These are phyloP conservation scores for Steinernema carpocapsae DNA, from an alignment of 2,888 invertebrate species.

Conservation along the genomic window DNA sequence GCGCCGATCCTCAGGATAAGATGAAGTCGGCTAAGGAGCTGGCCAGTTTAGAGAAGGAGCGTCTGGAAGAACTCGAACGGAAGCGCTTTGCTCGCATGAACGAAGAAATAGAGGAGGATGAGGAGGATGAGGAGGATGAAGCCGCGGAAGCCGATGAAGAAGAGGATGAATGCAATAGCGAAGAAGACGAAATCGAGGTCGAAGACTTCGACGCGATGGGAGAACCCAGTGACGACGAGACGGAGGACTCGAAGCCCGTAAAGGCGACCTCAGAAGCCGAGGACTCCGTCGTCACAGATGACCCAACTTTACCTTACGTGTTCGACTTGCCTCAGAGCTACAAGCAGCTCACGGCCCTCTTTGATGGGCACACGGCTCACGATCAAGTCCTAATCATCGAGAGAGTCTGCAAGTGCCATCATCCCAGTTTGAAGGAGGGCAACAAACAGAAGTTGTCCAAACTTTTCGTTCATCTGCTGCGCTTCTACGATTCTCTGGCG, in stretches of 20 bases:
- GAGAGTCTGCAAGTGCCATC: conserved; percentile 84
- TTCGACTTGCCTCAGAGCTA: conserved; percentile 75
- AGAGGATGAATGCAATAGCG: background rate
- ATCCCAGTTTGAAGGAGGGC: conserved; percentile 80
- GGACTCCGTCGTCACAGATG: background rate
- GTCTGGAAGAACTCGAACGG: conserved; percentile 77
- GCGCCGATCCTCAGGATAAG: conserved; percentile 78
- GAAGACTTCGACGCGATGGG: conserved; percentile 30
- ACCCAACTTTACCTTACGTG: conserved; percentile 33
- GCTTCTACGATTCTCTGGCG: conserved; percentile 75
- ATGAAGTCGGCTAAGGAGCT: conserved; percentile 84
- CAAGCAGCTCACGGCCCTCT: conserved; percentile 75
- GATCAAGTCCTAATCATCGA: conserved; percentile 80
- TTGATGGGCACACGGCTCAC: conserved; percentile 73
- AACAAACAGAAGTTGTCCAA: conserved; percentile 79
- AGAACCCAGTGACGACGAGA: background rate
- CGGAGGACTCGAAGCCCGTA: background rate
- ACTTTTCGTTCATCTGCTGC: conserved; percentile 78
- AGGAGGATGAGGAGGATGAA: conserved; percentile 37
- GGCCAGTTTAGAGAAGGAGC: conserved; percentile 80
- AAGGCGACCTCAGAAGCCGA: background rate
- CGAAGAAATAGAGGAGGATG: conserved; percentile 42
- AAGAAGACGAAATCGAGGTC: conserved; percentile 22
- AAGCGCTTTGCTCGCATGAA: conserved; percentile 81
- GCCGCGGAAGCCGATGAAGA: background rate